Percentiles rank a stretch among this genome's conserved stretches.
These are phyloP conservation scores for Upupa epops DNA, from an alignment of 2,113 vertebrate genomes.

Conservation along the genomic window DNA sequence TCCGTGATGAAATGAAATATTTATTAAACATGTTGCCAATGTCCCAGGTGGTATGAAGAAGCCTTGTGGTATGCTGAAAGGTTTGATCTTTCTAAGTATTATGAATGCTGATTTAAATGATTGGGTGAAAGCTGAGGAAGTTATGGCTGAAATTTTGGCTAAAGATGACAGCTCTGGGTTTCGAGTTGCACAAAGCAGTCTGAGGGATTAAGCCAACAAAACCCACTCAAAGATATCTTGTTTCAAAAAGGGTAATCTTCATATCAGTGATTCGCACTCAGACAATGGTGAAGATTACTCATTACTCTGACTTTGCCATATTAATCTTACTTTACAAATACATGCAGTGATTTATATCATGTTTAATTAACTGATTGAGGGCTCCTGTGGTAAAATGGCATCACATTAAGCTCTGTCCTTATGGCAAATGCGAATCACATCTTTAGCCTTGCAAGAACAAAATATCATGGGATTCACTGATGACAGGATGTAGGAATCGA, in stretches of 20 bases:
- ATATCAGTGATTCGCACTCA: conserved; percentile 71
- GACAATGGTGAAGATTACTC: conserved; percentile 72
- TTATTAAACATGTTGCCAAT: conserved; percentile 75
- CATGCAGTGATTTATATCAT: conserved; percentile 82
- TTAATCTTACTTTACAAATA: conserved; percentile 85
- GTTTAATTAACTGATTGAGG: conserved; percentile 88
- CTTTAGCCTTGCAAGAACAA: conserved; percentile 82
- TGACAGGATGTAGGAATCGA: conserved; percentile 89
- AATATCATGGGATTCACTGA: conserved; percentile 83
- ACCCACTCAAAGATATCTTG: conserved; percentile 80
- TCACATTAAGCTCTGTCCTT: conserved; percentile 79
- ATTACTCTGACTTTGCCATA: conserved; percentile 75
- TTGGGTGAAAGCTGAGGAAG: conserved; percentile 80
- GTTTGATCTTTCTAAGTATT: conserved; percentile 81
- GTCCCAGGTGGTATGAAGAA: conserved; percentile 76
- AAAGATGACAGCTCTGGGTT: conserved; percentile 82
- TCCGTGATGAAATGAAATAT: conserved; percentile 74
- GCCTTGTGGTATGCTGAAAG: conserved; percentile 75
- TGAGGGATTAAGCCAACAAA: conserved; percentile 83
- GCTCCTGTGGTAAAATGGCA: conserved; percentile 81
- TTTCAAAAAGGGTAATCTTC: conserved; percentile 83
- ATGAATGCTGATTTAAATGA: conserved; percentile 78
- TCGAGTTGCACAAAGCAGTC: conserved; percentile 79
- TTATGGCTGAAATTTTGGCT: conserved; percentile 84
- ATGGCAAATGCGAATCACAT: conserved; percentile 83